These are phyloP conservation scores for Temnothorax rugatulus DNA, from an alignment of 2,888 invertebrate genomes.

Conservation along the genomic window DNA sequence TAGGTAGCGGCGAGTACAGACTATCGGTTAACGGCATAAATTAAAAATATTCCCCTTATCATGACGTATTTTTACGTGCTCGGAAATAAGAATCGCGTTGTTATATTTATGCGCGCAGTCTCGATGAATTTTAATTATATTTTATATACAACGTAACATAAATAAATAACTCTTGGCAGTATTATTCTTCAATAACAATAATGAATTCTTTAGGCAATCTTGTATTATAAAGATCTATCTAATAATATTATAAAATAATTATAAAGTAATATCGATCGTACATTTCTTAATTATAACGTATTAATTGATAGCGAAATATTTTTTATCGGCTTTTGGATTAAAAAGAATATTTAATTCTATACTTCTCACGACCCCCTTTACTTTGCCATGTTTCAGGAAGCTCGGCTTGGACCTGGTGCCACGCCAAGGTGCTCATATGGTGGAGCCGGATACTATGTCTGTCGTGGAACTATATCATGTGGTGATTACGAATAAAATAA, in stretches of 20 bases:
- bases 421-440: constrained; percentile 95
- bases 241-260: constrained; percentile 1
- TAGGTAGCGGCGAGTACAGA: background rate
- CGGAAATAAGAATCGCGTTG: background rate
- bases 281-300: too few relatives aligned
- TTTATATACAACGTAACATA: background rate
- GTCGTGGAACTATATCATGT: constrained; percentile 96
- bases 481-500: constrained; percentile 86
- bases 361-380: background rate
- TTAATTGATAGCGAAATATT: background rate
- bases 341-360: background rate
- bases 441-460: constrained; percentile 96
- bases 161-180: background rate
- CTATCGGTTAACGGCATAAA: constrained; percentile 31
- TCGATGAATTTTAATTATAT: constrained; percentile 11
- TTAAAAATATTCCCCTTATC: constrained; percentile 19
- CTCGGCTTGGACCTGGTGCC: constrained; percentile 97
- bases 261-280: background rate
- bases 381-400: constrained; percentile 90
- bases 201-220: background rate
- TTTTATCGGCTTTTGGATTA: background rate
- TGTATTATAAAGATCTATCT: background rate
- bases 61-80: background rate
- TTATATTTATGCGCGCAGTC: background rate
- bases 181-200: background rate